Conservation (phyloP, 2,888 invertebrate species). For the Eilema sororculum region DNA sequence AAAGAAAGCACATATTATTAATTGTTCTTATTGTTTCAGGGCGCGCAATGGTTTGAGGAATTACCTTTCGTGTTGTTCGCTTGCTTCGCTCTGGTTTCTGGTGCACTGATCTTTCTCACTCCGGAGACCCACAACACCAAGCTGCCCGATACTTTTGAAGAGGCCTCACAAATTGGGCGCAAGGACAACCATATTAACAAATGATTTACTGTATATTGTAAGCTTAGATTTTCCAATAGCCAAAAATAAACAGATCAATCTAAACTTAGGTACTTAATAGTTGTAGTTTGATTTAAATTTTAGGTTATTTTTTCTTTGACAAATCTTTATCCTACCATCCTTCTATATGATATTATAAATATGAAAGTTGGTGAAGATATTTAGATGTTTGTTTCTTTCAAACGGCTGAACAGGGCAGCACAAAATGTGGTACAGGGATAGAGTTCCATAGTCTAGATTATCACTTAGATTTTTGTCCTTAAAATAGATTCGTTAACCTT, state of each 20-base stretch:
- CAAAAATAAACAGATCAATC: neutral
- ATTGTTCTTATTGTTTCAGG: conserved; percentile 52
- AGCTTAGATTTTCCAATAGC: neutral
- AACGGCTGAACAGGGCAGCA: too few relatives aligned
- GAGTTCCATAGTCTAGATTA: too few relatives aligned
- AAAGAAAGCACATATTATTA: too few relatives aligned
- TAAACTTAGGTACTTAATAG: neutral
- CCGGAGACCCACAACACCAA: conserved; percentile 87
- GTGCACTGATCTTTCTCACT: conserved; percentile 83
- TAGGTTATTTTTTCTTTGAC: too few relatives aligned
- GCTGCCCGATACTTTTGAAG: conserved; percentile 64
- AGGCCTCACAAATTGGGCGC: conserved; percentile 33
- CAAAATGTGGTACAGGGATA: too few relatives aligned
- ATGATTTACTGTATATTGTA: neutral
- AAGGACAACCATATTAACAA: conserved; percentile 5
- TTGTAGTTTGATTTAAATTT: conserved; percentile 11
- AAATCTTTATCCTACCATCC: too few relatives aligned
- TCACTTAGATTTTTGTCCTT: too few relatives aligned
- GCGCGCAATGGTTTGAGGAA: conserved; percentile 65
- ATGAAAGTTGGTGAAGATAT: too few relatives aligned
- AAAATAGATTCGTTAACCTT: too few relatives aligned
- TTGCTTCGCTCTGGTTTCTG: conserved; percentile 80
- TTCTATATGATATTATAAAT: too few relatives aligned
- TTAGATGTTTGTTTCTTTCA: too few relatives aligned
- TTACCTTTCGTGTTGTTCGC: conserved; percentile 86